Conservation (phyloP, 2,797 vertebrate genomes). For the Amazona finschi region DNA sequence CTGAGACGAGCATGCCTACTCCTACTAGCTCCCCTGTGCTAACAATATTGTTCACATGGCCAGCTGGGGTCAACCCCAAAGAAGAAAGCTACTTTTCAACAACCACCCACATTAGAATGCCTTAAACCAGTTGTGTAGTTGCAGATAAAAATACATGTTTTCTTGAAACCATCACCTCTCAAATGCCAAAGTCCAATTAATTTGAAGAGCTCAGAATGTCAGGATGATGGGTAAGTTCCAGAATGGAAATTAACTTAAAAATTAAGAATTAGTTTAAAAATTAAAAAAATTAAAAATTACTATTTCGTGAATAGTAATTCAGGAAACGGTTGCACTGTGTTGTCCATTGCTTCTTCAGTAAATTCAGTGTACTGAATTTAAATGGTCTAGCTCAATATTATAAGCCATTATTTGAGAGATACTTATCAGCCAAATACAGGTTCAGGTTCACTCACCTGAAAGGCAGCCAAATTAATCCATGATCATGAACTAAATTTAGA, state of each 20-base stretch:
- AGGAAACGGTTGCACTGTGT: neutral
- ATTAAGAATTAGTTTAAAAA: neutral
- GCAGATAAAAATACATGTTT: neutral
- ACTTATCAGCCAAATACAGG: neutral
- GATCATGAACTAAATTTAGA: neutral
- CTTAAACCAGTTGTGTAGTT: neutral
- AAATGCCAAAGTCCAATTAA: neutral
- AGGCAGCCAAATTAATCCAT: neutral
- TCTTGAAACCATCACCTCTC: neutral
- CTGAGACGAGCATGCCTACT: neutral
- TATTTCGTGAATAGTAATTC: neutral
- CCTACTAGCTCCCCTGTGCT: neutral
- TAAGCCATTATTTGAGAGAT: neutral
- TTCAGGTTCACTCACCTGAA: neutral
- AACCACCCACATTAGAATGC: neutral
- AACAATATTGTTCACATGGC: neutral
- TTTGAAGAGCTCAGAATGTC: neutral
- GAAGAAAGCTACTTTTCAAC: neutral
- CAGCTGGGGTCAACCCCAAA: neutral
- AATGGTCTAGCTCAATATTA: neutral
- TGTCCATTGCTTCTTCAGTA: neutral
- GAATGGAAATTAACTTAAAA: neutral
- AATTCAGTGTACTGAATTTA: neutral
- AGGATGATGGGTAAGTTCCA: neutral
- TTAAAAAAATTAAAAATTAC: neutral